These are phyloP conservation scores for Proales similis DNA, from an alignment of 1,140 invertebrate genomes.

Conservation along the genomic window DNA sequence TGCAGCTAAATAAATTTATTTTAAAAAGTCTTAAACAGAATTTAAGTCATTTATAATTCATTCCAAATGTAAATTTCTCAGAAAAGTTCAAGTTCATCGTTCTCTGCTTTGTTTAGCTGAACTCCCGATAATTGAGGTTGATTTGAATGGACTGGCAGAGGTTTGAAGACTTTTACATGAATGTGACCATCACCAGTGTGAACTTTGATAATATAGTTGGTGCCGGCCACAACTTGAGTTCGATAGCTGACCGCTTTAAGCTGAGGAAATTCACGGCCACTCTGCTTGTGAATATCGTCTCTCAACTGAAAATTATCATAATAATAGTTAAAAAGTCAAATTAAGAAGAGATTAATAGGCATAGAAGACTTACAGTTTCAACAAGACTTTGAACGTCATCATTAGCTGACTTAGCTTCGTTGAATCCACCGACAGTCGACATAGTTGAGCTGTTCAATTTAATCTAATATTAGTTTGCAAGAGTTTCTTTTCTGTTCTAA, in stretches of 20 bases:
- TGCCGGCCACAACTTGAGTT: constrained; percentile 26
- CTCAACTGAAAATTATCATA: not conserved
- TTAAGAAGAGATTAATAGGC: not conserved
- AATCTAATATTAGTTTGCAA: no score
- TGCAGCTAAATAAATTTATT: no score
- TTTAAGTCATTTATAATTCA: no score
- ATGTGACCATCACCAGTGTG: constrained; percentile 26
- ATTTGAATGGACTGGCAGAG: constrained; percentile 9
- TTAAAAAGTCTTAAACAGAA: no score
- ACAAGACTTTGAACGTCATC: constrained; percentile 22
- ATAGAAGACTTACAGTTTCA: not conserved
- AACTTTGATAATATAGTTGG: constrained; percentile 30
- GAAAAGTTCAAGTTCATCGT: constrained; percentile 30
- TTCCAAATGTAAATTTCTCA: no score
- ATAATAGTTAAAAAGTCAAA: not conserved
- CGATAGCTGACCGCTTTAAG: constrained; percentile 24
- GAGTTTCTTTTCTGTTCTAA: no score
- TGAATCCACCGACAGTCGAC: constrained; percentile 36
- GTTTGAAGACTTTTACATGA: constrained; percentile 34
- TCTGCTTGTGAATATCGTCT: constrained; percentile 11
- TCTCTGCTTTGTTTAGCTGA: constrained; percentile 13
- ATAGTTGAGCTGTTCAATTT: no score
- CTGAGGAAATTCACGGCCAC: constrained; percentile 1
- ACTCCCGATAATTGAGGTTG: constrained; percentile 9
- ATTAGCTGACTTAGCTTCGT: constrained; percentile 28